Conservation (phyloP, 2,797 vertebrate genomes). For the Chrysocyon brachyurus region DNA sequence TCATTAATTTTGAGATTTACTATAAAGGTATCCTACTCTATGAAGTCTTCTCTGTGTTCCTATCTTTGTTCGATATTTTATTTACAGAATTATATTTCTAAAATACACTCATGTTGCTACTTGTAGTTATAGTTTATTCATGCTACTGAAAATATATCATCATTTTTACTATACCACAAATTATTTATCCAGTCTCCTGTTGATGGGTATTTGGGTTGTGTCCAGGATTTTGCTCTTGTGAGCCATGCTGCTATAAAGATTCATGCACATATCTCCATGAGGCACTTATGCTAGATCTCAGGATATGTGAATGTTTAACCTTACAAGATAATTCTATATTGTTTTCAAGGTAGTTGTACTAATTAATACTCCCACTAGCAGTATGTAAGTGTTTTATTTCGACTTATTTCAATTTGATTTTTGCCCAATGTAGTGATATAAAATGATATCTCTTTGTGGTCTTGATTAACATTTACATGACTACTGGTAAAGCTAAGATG, state of each 20-base stretch:
- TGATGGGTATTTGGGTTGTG: background rate
- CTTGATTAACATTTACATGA: background rate
- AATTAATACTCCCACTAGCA: background rate
- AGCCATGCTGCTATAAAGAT: background rate
- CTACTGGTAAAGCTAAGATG: background rate
- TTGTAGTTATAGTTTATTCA: background rate
- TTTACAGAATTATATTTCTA: conserved; percentile 31
- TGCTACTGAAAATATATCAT: background rate
- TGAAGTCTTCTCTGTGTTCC: background rate
- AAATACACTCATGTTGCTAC: background rate
- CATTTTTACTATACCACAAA: background rate
- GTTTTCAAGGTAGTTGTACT: background rate
- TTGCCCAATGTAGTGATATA: background rate
- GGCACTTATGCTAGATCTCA: background rate
- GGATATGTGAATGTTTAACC: background rate
- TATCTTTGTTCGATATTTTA: background rate
- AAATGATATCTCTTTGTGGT: background rate
- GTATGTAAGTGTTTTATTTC: background rate
- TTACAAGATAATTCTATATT: background rate
- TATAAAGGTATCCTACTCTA: background rate
- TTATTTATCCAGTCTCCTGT: background rate
- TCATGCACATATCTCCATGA: background rate
- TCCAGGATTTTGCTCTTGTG: background rate
- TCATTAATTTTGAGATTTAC: background rate
- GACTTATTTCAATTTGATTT: background rate